A percentile compares a stretch with the other conserved stretches of the same genome.
These are phyloP conservation scores for Drosophila trapezifrons DNA, from an alignment of 1,140 invertebrate species.

Conservation along the genomic window DNA sequence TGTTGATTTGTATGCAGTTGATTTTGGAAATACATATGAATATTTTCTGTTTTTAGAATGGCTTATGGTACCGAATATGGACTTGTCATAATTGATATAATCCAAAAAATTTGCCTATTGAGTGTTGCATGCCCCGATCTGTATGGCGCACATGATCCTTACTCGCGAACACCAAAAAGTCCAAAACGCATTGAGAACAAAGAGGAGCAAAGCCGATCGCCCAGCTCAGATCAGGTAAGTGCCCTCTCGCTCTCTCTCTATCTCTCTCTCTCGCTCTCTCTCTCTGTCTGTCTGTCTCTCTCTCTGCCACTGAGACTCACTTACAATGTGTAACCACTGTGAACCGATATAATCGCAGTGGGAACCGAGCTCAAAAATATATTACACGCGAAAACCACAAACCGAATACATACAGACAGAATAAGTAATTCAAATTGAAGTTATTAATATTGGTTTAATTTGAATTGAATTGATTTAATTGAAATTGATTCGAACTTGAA, in stretches of 20 bases:
- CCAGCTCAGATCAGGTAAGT: slow-evolving; percentile 95
- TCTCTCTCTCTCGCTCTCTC: slow-evolving; percentile 22
- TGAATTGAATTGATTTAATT: background rate
- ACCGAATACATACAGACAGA: slow-evolving; percentile 9
- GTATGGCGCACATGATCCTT: slow-evolving; percentile 94
- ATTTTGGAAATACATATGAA: slow-evolving; percentile 68
- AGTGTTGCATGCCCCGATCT: slow-evolving; percentile 94
- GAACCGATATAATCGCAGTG: slow-evolving; percentile 13
- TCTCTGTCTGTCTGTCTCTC: slow-evolving; percentile 32
- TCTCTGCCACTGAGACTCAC: slow-evolving; percentile 38
- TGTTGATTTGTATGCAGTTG: slow-evolving; percentile 66
- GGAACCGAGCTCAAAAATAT: slow-evolving; percentile 14
- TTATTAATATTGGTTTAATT: background rate
- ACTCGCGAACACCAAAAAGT: slow-evolving; percentile 92
- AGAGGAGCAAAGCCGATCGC: slow-evolving; percentile 91
- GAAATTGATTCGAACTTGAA: slow-evolving; percentile 9
- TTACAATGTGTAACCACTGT: slow-evolving; percentile 9
- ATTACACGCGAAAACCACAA: slow-evolving; percentile 11
- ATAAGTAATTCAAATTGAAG: slow-evolving; percentile 5
- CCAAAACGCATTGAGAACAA: slow-evolving; percentile 89
- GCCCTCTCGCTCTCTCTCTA: slow-evolving; percentile 34
- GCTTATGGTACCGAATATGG: slow-evolving; percentile 98
- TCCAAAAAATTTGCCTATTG: slow-evolving; percentile 94
- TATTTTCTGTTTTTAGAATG: slow-evolving; percentile 88
- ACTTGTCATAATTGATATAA: slow-evolving; percentile 96